phyloP scores from a whole-genome alignment of 2,888 invertebrate species.

The Altica lythri region DNA sequence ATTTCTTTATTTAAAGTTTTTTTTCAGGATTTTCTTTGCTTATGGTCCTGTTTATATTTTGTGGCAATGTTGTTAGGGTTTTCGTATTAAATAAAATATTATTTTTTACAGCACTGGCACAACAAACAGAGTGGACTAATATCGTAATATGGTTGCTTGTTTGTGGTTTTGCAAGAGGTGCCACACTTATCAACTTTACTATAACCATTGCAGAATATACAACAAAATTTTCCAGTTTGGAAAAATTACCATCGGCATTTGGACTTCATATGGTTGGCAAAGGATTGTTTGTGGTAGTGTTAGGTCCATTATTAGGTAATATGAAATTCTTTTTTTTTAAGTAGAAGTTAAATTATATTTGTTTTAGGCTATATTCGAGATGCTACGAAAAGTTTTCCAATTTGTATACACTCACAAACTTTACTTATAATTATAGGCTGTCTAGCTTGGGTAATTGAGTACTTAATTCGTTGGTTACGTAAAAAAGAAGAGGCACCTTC shows the following conservation, averaged over 20 bases:
- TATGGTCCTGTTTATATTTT: conserved; percentile 39
- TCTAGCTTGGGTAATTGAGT: conserved; percentile 72
- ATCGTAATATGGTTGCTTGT: conserved; percentile 74
- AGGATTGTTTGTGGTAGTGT: conserved; percentile 69
- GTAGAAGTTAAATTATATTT: no score
- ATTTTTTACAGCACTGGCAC: conserved; percentile 68
- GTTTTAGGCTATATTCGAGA: conserved; percentile 72
- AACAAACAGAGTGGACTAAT: conserved; percentile 71
- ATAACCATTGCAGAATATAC: conserved; percentile 75
- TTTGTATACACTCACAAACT: conserved; percentile 74
- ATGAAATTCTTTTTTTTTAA: no score
- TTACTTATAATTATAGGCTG: conserved; percentile 71
- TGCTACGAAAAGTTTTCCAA: conserved; percentile 68
- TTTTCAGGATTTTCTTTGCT: conserved; percentile 40
- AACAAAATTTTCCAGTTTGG: conserved; percentile 58
- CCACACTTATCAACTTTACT: conserved; percentile 77
- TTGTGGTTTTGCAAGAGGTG: conserved; percentile 79
- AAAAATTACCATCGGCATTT: conserved; percentile 76
- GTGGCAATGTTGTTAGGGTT: conserved; percentile 36
- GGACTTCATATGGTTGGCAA: conserved; percentile 79
- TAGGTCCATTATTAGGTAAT: conserved; percentile 75
- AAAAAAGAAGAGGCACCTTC: conserved; percentile 52
- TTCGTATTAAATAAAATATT: conserved; percentile 34
- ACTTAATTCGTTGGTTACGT: conserved; percentile 52
- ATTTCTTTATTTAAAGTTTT: conserved; percentile 32